These are phyloP conservation scores for Blastobasis adustella DNA, from an alignment of 2,888 invertebrate genomes.

Conservation along the genomic window DNA sequence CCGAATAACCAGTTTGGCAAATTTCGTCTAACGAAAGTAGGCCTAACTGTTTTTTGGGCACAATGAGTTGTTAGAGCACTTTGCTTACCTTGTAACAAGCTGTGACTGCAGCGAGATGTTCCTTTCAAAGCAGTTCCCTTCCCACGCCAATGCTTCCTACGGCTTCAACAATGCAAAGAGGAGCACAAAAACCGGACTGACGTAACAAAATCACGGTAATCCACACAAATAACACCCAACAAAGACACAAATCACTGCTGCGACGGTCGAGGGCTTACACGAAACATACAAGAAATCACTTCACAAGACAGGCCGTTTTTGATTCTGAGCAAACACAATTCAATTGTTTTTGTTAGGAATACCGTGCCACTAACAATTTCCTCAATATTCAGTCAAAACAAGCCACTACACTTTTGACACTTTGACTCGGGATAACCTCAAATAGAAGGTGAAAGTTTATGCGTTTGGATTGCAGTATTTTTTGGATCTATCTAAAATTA, in stretches of 20 bases:
- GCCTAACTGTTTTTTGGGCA: too few relatives aligned
- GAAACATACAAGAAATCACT: neutral
- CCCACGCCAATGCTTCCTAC: neutral
- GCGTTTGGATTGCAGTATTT: too few relatives aligned
- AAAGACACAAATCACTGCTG: neutral
- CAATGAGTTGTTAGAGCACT: too few relatives aligned
- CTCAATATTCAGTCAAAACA: constrained; percentile 1
- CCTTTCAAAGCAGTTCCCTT: too few relatives aligned
- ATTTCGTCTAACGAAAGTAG: too few relatives aligned
- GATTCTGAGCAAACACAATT: neutral
- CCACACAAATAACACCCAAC: neutral
- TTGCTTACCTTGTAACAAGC: too few relatives aligned
- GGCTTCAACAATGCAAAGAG: neutral
- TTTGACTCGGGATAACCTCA: constrained; percentile 7
- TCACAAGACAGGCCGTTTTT: too few relatives aligned
- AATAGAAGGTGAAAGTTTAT: constrained; percentile 2
- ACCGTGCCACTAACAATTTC: neutral
- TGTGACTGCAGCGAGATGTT: too few relatives aligned
- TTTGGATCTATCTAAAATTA: too few relatives aligned
- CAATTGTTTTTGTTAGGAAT: constrained; percentile 1
- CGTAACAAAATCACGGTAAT: constrained; percentile 4
- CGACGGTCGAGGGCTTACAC: neutral
- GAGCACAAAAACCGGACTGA: neutral
- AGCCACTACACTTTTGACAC: constrained; percentile 1
- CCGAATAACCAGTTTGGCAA: too few relatives aligned